phyloP scores from a whole-genome alignment of 2,888 invertebrate genomes.

The Hecatera dysodea region DNA sequence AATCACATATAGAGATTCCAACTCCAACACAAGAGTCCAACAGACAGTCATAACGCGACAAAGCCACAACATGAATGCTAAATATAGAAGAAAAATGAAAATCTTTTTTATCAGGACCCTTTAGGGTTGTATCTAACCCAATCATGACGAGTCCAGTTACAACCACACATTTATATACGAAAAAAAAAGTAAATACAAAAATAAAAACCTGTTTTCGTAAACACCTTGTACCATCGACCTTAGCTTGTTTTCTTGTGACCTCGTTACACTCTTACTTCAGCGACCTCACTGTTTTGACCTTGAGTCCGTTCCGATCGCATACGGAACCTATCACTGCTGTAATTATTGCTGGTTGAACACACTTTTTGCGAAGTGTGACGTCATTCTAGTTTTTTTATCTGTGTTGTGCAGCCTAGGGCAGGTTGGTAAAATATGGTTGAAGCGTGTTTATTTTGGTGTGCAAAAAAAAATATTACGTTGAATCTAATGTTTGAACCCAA shows the following conservation, averaged over 20 bases:
- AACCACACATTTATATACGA: background rate
- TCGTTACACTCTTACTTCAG: conserved; percentile 59
- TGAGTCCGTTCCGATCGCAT: conserved; percentile 51
- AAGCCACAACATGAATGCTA: background rate
- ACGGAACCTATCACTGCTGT: conserved; percentile 59
- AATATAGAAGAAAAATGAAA: no score
- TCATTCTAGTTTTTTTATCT: background rate
- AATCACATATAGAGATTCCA: no score
- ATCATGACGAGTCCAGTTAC: background rate
- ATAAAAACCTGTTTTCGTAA: conserved; percentile 41
- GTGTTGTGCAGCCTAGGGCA: conserved; percentile 10
- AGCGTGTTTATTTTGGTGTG: background rate
- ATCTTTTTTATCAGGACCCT: no score
- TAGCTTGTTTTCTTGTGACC: conserved; percentile 61
- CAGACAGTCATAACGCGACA: no score
- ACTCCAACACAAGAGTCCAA: no score
- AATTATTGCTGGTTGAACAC: conserved; percentile 25
- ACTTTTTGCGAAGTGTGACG: conserved; percentile 39
- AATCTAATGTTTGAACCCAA: no score
- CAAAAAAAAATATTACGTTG: background rate
- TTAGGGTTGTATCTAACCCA: no score
- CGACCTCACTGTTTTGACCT: conserved; percentile 60
- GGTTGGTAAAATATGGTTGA: background rate
- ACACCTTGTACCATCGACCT: conserved; percentile 60
- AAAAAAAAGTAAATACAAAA: conserved; percentile 34